phyloP scores from a whole-genome alignment of 2,113 vertebrate species.

The Alaudala cheleensis region DNA sequence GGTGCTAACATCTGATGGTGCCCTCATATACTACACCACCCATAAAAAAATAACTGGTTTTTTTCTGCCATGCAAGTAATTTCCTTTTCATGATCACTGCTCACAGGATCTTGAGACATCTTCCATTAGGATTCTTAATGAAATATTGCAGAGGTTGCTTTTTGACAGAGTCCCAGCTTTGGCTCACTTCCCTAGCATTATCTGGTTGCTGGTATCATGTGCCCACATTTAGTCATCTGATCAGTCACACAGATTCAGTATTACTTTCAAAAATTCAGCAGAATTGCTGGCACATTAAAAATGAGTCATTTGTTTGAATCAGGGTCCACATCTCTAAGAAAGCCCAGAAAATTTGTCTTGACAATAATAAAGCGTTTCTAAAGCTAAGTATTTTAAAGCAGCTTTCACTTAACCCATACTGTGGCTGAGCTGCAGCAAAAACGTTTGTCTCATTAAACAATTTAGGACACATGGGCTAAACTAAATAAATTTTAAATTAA shows the following conservation, averaged over 20 bases:
- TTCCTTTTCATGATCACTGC: neutral
- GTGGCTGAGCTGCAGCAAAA: neutral
- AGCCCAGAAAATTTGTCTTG: neutral
- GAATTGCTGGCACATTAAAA: conserved; percentile 3
- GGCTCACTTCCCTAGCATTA: neutral
- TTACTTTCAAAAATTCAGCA: conserved; percentile 30
- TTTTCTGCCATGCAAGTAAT: neutral
- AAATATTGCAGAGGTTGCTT: conserved; percentile 22
- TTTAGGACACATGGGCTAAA: neutral
- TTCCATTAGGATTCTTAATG: neutral
- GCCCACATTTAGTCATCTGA: conserved; percentile 20
- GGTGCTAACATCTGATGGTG: neutral
- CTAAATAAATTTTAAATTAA: neutral
- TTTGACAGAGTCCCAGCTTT: neutral
- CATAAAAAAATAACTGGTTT: neutral
- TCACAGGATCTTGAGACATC: neutral
- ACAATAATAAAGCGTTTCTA: neutral
- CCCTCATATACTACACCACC: neutral
- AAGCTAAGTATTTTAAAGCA: neutral
- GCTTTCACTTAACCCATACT: conserved; percentile 1
- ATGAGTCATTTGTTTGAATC: conserved; percentile 44
- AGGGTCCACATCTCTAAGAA: neutral
- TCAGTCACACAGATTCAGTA: neutral
- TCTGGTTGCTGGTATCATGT: neutral
- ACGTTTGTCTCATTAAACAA: neutral